phyloP scores from a whole-genome alignment of 2,113 vertebrate genomes.

The Triplophysa tibetana region DNA sequence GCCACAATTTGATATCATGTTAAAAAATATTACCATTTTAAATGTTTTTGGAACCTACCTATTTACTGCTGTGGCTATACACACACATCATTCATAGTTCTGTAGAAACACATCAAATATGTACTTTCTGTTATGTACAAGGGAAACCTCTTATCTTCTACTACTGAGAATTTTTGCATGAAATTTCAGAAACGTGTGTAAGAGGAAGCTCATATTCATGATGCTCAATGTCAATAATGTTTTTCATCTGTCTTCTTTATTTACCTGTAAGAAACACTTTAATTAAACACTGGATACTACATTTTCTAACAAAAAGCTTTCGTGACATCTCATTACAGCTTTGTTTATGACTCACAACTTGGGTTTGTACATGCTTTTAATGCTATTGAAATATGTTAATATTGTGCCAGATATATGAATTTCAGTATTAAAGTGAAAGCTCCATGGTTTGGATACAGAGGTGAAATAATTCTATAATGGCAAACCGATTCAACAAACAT shows the following conservation, averaged over 20 bases:
- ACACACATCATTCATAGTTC: slow-evolving; percentile 16
- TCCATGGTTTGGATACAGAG: too few species aligned
- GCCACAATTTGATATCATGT: not conserved
- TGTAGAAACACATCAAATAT: slow-evolving; percentile 2
- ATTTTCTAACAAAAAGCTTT: slow-evolving; percentile 26
- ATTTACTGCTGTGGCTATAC: slow-evolving; percentile 18
- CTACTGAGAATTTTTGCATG: slow-evolving; percentile 3
- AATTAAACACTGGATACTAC: slow-evolving; percentile 55
- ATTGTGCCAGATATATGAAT: too few species aligned
- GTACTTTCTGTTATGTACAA: slow-evolving; percentile 10
- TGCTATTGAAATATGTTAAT: too few species aligned
- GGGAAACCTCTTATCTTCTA: slow-evolving; percentile 22
- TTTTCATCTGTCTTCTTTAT: slow-evolving; percentile 49
- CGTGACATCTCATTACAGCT: slow-evolving; percentile 43
- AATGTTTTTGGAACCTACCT: not conserved
- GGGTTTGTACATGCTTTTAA: too few species aligned
- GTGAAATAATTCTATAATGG: too few species aligned
- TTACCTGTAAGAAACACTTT: slow-evolving; percentile 51
- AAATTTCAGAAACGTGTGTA: slow-evolving; percentile 40
- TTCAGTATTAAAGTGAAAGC: too few species aligned
- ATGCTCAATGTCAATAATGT: slow-evolving; percentile 50
- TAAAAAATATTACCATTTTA: not conserved
- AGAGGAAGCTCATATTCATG: slow-evolving; percentile 54
- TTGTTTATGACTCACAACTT: not conserved
- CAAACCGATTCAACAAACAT: too few species aligned